Base-by-base conservation (phyloP, 2,888 invertebrate genomes). In the Drosophila subsilvestris region DNA sequence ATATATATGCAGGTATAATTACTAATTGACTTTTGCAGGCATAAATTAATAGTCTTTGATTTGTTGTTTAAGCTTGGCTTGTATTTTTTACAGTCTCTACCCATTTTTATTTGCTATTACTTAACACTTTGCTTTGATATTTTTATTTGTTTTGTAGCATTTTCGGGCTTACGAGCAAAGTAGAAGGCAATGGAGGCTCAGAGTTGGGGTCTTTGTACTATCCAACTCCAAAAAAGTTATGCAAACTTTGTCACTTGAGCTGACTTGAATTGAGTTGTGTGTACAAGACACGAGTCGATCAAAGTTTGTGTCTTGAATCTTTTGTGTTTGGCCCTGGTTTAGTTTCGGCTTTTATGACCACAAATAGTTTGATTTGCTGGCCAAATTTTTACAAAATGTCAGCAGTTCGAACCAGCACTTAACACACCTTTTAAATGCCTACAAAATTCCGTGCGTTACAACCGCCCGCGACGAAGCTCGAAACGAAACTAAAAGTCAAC, bases 401-500 rank as follows among this genome's bases (percentile, higher is more conserved):
- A 62, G 58, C 57, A 44, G 56, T 54, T 78, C 77, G 67, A 68
- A 71, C 71, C 74, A 59, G 29, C 47, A 60, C 17, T 47, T n/a
- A 27, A 48, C 55, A 50, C 66, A 65, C 61, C 66, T 66, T 56
- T 55, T 48, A 12, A 20, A 27, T 42, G 22, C 44, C 57, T 37
- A n/a, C 45, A n/a, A 37, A 45, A 44, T 50, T 25, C 17, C 17
- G 14, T 14, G 45, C 4, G 57, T 56, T 71, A 81, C 85, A 84
- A 81, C 86, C 76, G 76, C 48, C 70, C 59, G 45, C 49, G 43
- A 37, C 78, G 72, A 78, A 68, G 76, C 75, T 85, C 75, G 50
- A 74, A 89, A 81, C 66, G 80, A 89, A 89, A 90, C 90, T 90
- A 86, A 89, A 88, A 86, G 79, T 86, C 79, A 49, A 32, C 14